Evolutionary conservation across 2,888 invertebrate genomes (phyloP), one percentile per base, ranked within the genome.

Genomic region (Coelogynopora nodosa): DNA sequence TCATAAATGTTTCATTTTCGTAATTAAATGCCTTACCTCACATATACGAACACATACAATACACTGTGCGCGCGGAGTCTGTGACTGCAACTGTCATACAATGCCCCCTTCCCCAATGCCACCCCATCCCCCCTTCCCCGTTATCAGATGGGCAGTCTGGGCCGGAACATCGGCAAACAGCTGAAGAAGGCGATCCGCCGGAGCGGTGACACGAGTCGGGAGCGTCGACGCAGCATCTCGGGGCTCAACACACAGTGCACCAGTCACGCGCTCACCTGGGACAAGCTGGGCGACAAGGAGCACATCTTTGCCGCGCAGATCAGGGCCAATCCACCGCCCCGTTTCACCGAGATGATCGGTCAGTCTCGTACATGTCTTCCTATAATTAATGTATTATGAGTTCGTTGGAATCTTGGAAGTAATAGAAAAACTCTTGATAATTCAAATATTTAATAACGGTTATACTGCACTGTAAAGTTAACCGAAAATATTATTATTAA

Each of bases 141-240:
- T n/a, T n/a, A n/a, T n/a, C 74, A 74, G 74, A 74, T 74, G 74
- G 74, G 74, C 2, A 74, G 74, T 26, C 74, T 74, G 74, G 74
- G 74, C 23, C 74, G 74, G 18, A 74, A 74, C 74, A 74, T 74
- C 27, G 74, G 74, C 10, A 74, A 74, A 26, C 27, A 13, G 74
- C 5, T 74, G 23, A 74, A 74, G 74, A 74, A 74, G 23, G 74
- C 74, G 10, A 10, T 74, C 10, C 5, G 23, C 18, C 18, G 18
- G 2, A 74, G 74, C 23, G 74, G 74, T 2, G 18, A 5, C 18
- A 5, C 5, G 5, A 10, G 5, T 10, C 74, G 74, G 23, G 74
- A 74, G 23, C 74, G 74, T 23, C 18, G 74, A 23, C 18, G 74
- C 5, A 74, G 74, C 23, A 74, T 74, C 74, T 74, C 74, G 5